Evolutionary conservation across 1,140 invertebrate species (phyloP).

Genomic region (Cephus cinctus): DNA sequence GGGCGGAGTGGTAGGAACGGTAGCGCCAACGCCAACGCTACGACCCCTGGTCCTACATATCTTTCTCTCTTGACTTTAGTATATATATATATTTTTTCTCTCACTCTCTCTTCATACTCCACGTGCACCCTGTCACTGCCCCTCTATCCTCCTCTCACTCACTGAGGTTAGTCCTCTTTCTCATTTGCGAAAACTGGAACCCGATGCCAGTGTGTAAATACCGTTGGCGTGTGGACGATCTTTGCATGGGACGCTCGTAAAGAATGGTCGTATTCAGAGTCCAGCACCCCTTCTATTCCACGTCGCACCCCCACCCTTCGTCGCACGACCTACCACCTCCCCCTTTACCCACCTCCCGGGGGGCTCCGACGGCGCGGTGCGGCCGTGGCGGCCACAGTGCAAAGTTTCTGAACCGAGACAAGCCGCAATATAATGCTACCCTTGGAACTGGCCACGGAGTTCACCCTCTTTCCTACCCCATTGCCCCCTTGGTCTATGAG

Average conservation of each 20-base stretch:
- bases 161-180: neutral
- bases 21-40: conserved; percentile 44
- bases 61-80: neutral
- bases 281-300: conserved; percentile 27
- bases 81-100: conserved; percentile 12
- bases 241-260: conserved; percentile 41
- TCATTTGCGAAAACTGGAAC: conserved; percentile 26
- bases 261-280: conserved; percentile 46
- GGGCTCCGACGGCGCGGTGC: conserved; percentile 17
- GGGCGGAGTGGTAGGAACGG: too few relatives aligned
- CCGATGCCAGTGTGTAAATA: conserved; percentile 40
- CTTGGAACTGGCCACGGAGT: conserved; percentile 10
- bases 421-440: conserved; percentile 48
- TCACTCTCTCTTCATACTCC: conserved; percentile 6
- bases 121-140: conserved; percentile 6
- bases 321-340: conserved; percentile 10
- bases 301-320: conserved; percentile 19
- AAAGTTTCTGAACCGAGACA: conserved; percentile 51
- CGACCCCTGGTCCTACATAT: conserved; percentile 18
- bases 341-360: conserved; percentile 22
- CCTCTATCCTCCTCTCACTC: conserved; percentile 15
- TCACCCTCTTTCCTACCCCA: neutral
- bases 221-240: conserved; percentile 34
- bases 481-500: neutral
- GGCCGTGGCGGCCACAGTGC: conserved; percentile 35